Percentiles rank a stretch among this genome's conserved stretches.
Conservation (phyloP, 2,888 invertebrate genomes). For the Coleophora flavipennella region DNA sequence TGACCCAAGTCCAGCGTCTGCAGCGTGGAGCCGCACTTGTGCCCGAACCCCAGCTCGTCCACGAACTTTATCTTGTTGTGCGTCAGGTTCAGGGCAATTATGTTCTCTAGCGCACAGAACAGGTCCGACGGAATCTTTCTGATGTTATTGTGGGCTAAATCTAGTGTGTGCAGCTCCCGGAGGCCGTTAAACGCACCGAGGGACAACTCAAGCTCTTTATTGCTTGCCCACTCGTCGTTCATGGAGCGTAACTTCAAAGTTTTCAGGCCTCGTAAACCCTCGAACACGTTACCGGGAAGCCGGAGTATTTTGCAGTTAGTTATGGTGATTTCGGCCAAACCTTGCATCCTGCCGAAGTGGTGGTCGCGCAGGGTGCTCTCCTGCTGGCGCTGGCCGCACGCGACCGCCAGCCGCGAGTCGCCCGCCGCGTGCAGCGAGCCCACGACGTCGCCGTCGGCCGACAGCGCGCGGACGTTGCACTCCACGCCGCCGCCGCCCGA, state of each 20-base stretch:
- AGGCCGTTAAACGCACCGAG: slow-evolving; percentile 82
- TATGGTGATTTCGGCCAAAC: slow-evolving; percentile 83
- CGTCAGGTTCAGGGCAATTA: slow-evolving; percentile 88
- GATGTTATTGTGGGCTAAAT: slow-evolving; percentile 86
- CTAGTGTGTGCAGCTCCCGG: slow-evolving; percentile 82
- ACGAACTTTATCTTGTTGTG: slow-evolving; percentile 86
- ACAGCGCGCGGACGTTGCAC: slow-evolving; percentile 81
- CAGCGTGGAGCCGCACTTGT: slow-evolving; percentile 77
- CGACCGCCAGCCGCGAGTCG: slow-evolving; percentile 80
- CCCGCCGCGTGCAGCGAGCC: slow-evolving; percentile 78
- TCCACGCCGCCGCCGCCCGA: slow-evolving; percentile 52
- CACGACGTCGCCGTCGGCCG: slow-evolving; percentile 77
- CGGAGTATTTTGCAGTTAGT: slow-evolving; percentile 85
- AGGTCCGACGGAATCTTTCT: slow-evolving; percentile 83
- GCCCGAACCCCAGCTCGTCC: slow-evolving; percentile 80
- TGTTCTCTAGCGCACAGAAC: slow-evolving; percentile 85
- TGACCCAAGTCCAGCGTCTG: slow-evolving; percentile 85
- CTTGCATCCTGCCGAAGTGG: slow-evolving; percentile 81
- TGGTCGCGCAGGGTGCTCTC: slow-evolving; percentile 84
- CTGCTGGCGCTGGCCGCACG: slow-evolving; percentile 72
- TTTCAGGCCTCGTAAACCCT: slow-evolving; percentile 84
- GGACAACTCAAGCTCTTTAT: slow-evolving; percentile 80
- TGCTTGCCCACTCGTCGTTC: slow-evolving; percentile 83
- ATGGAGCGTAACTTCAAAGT: slow-evolving; percentile 83
- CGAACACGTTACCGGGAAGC: slow-evolving; percentile 83